Evolutionary conservation across 37 sponge, comb jelly and placozoan species (phyloP), one percentile per base, ranked within the genome.

Genomic region (Crambe crambe): DNA sequence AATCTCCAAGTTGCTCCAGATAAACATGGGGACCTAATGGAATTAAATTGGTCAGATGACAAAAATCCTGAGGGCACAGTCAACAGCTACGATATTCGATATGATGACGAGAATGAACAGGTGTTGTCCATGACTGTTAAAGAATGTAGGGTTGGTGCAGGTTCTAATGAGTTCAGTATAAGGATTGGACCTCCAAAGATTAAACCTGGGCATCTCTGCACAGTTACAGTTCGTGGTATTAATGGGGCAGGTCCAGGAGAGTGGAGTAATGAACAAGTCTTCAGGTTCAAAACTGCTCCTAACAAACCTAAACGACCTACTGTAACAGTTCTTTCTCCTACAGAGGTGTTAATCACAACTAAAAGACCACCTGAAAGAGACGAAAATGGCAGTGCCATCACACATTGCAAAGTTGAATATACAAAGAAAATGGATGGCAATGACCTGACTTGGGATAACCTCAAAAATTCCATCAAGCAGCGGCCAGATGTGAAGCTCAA

Each of bases 371-470:
- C 22, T 25, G 64, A 63, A n/a, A n/a, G n/a, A n/a, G 64, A 63
- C 8, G 64, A 63, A n/a, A 63, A 63, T 63, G 64, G 64, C 15
- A 63, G 64, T 63, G 26, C 17, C 15, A 27, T 63, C 8, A 63
- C 27, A 25, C 64, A 63, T 27, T n/a, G 22, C 27, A n/a, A 8
- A 25, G 64, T 63, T 27, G 26, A 63, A 22, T 15, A 25, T 8
- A 22, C 64, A 54, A 17, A 20, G 10, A 54, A 10, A 54, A 18
- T 20, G 10, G 56, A 10, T 54, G 18, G 56, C 56, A 54, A 54
- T 54, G 56, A 20, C 9, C 25, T 22, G 17, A 22, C 9, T n/a
- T 63, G 26, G 27, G 27, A 63, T 9, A 25, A 22, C 27, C 27
- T 63, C n/a, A 9, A 23, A 63, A 25, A 27, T 25, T 8, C 22